phyloP scores from a whole-genome alignment of 2,797 vertebrate genomes.

The Hemitrygon akajei region DNA sequence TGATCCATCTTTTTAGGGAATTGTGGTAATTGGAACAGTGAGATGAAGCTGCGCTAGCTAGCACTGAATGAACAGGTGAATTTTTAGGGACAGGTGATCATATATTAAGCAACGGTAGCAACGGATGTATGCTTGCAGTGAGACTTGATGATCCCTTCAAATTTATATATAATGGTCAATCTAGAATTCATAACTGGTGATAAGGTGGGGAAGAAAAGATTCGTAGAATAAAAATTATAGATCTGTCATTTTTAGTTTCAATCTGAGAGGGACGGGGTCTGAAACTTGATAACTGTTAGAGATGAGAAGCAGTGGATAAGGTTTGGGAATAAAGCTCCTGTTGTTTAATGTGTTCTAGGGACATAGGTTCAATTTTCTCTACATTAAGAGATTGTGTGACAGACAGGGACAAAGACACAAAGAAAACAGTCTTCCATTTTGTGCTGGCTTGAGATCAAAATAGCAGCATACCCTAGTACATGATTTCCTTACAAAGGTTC shows the following conservation, averaged over 20 bases:
- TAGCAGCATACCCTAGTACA: not conserved
- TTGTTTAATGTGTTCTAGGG: conserved; percentile 25
- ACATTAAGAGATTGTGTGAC: conserved; percentile 23
- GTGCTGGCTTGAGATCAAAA: not conserved
- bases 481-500: not conserved
- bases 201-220: not conserved
- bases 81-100: not conserved
- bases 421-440: conserved; percentile 24
- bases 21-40: too few species aligned
- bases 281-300: conserved; percentile 16
- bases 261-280: not conserved
- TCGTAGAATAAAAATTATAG: not conserved
- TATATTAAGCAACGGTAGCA: not conserved
- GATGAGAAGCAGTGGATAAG: not conserved
- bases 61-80: too few species aligned
- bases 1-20: too few species aligned
- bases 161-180: not conserved
- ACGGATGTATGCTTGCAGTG: too few species aligned
- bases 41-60: too few species aligned
- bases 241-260: not conserved
- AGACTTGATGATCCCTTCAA: too few species aligned
- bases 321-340: conserved; percentile 6
- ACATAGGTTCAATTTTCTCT: not conserved
- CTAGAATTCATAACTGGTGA: not conserved
- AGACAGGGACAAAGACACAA: conserved; percentile 27